Percentiles rank a stretch among this genome's conserved stretches.
Evolutionary conservation across 2,113 vertebrate genomes (phyloP).

Genomic region (Zonotrichia leucophrys): DNA sequence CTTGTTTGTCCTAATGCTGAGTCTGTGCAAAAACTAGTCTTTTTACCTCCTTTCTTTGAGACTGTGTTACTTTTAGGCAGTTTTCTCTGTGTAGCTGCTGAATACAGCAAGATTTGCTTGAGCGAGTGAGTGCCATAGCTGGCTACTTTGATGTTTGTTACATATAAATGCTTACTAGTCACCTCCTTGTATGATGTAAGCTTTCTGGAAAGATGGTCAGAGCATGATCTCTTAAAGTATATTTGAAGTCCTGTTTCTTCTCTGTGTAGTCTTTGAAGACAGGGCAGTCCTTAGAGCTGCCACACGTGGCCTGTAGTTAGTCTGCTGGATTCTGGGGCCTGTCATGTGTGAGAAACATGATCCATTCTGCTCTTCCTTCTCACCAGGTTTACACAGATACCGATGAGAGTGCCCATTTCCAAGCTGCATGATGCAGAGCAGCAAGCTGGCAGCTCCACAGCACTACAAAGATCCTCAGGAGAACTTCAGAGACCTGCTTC

Average conservation of each 20-base stretch:
- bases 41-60: not conserved
- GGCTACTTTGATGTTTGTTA: not conserved
- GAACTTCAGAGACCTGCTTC: not conserved
- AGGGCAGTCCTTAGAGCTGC: not conserved
- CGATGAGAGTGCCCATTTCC: slow-evolving; percentile 51
- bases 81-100: not conserved
- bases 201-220: not conserved
- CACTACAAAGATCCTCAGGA: not conserved
- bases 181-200: not conserved
- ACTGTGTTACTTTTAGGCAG: not conserved
- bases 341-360: not conserved
- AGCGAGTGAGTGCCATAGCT: not conserved
- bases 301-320: not conserved
- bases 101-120: not conserved
- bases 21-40: not conserved
- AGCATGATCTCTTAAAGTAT: not conserved
- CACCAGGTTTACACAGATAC: slow-evolving; percentile 18
- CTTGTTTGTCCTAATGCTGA: not conserved
- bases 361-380: not conserved
- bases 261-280: not conserved
- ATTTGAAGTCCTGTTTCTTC: not conserved
- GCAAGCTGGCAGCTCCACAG: not conserved
- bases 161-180: not conserved
- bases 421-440: not conserved
- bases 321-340: not conserved